Conservation (phyloP, 2,113 vertebrate species). For the Chlamydotis undulata region DNA sequence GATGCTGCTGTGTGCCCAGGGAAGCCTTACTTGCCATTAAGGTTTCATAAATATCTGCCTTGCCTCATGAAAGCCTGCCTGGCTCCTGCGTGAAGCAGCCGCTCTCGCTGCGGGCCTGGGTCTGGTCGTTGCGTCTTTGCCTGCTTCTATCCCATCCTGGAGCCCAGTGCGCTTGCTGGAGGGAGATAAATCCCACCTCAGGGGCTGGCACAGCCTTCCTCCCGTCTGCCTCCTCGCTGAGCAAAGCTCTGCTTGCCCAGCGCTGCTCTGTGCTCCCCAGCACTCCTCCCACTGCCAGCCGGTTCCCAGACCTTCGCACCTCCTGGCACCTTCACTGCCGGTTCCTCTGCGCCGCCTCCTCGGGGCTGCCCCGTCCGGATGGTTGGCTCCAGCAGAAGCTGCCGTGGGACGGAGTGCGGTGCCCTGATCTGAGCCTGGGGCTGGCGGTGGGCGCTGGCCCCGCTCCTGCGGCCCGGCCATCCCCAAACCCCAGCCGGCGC, state of each 20-base stretch:
- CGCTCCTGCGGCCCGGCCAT: no score
- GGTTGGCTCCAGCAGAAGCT: not conserved
- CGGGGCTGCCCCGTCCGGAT: fast-evolving
- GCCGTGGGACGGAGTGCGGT: fast-evolving
- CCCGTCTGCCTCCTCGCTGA: not conserved
- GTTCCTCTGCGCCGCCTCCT: fast-evolving
- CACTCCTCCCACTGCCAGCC: not conserved
- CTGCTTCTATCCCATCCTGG: not conserved
- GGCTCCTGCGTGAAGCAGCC: not conserved
- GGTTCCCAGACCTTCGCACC: not conserved
- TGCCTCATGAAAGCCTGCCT: not conserved
- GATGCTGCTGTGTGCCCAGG: not conserved
- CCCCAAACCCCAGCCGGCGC: not conserved
- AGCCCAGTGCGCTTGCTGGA: not conserved
- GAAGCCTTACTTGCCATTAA: not conserved
- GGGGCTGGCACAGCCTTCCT: no score
- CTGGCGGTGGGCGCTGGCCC: not conserved
- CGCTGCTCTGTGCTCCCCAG: not conserved
- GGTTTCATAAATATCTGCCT: no score
- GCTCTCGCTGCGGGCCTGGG: not conserved
- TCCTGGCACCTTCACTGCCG: fast-evolving
- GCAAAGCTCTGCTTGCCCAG: not conserved
- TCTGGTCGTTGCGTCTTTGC: fast-evolving
- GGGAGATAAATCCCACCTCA: not conserved
- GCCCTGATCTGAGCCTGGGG: not conserved